A percentile compares a stretch with the other conserved stretches of the same genome.
These are phyloP conservation scores for Eledona agricola DNA, from an alignment of 2,888 invertebrate species.

Conservation along the genomic window DNA sequence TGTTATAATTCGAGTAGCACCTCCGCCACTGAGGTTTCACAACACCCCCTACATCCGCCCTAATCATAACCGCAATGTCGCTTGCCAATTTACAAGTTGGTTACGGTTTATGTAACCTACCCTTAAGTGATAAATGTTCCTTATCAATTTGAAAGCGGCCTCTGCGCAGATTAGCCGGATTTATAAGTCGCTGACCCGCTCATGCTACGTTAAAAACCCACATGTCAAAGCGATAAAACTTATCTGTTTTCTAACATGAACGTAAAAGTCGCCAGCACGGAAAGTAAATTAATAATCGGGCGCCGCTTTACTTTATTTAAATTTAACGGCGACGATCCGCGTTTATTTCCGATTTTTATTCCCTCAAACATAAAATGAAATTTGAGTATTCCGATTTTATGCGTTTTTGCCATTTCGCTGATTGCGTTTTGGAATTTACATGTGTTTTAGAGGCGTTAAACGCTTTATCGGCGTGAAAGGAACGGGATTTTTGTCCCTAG, in stretches of 20 bases:
- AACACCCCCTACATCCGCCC: slow-evolving; percentile 6
- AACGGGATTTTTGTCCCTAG: slow-evolving; percentile 12
- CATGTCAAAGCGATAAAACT: slow-evolving; percentile 23
- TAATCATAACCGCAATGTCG: slow-evolving; percentile 12
- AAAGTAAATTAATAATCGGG: slow-evolving; percentile 21
- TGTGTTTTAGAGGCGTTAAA: slow-evolving; percentile 30
- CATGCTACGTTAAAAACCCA: slow-evolving; percentile 29
- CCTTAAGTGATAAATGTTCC: slow-evolving; percentile 23
- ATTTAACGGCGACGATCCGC: slow-evolving; percentile 25
- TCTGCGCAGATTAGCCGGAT: slow-evolving; percentile 11
- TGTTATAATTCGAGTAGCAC: background rate
- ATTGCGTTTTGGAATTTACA: slow-evolving; percentile 33
- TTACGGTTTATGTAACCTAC: slow-evolving; percentile 8
- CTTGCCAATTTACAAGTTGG: slow-evolving; percentile 3
- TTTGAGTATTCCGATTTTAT: slow-evolving; percentile 27
- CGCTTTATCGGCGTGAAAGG: slow-evolving; percentile 25
- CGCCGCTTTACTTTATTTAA: slow-evolving; percentile 23
- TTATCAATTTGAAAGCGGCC: slow-evolving; percentile 22
- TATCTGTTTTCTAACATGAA: slow-evolving; percentile 21
- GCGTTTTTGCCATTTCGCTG: slow-evolving; percentile 29
- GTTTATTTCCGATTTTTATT: slow-evolving; percentile 28
- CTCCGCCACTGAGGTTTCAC: slow-evolving; percentile 13
- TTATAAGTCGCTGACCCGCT: slow-evolving; percentile 28
- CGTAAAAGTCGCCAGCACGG: slow-evolving; percentile 16
- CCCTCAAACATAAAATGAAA: slow-evolving; percentile 27